Evolutionary conservation across 2,888 invertebrate genomes (phyloP), one percentile per base, ranked within the genome.

Genomic region (Tuberolachnus salignus): DNA sequence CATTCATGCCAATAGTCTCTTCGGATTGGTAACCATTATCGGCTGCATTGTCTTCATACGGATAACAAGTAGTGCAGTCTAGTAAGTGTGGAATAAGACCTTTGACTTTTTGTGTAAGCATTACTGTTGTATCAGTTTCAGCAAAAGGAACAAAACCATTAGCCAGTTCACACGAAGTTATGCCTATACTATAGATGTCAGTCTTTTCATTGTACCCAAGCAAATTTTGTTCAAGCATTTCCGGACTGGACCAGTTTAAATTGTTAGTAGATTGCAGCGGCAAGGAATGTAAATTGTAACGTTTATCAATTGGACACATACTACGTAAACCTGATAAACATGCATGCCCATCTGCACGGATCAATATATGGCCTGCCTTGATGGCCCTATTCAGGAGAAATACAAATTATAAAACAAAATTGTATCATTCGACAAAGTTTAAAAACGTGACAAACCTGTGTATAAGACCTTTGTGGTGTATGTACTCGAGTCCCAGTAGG

Each of bases 161-260:
- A 59, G 92, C 94, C 80, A 95, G 86, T 86, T 95, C 95, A 85
- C 95, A 96, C 66, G 92, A 89, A 6, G 94, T 89, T 82, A 97
- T 93, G 26, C 97, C 97, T 59, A 96, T 84, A 81, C 96, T 96
- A 85, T 97, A 97, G 16, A 96, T 91, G 86, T 97, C 97, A 0
- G 95, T 94, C 83, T 93, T 93, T 84, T 92, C 92, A 84, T 93
- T 92, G 85, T 96, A 97, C 3, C 97, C 97, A 84, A 89, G 88
- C 53, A 95, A 86, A 86, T 94, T 94, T 91, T 97, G 97, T 86
- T 94, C 92, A 57, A 97, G 86, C 13, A 97, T 87, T 85, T 97
- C 97, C 0, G 97, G 97, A 84, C 96, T 95, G 16, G 95, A 88
- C 95, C 96, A 97, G 86, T 94, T 93, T 8, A 97, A 87, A 84